Percentiles rank a stretch among this genome's conserved stretches.
These are phyloP conservation scores for Actenoides hombroni DNA, from an alignment of 2,113 vertebrate species.

Conservation along the genomic window DNA sequence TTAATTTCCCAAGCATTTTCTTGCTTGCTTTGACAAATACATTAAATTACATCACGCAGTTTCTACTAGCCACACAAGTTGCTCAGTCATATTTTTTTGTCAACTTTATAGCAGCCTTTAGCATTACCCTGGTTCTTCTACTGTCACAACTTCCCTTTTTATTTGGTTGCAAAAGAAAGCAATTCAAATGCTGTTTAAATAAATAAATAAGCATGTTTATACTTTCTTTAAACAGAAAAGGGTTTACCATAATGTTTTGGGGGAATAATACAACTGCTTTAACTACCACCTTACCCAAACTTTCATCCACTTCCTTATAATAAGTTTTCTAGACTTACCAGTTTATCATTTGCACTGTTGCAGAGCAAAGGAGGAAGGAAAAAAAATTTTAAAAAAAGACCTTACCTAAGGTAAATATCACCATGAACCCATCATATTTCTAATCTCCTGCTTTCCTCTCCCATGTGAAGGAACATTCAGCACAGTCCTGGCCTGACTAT, in stretches of 20 bases:
- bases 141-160: not conserved
- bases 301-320: not conserved
- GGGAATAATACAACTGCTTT: fast-evolving
- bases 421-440: not conserved
- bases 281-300: not conserved
- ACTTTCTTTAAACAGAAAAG: not conserved
- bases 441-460: not conserved
- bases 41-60: not conserved
- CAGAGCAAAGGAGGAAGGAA: not conserved
- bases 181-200: not conserved
- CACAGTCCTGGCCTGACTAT: not conserved
- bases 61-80: not conserved
- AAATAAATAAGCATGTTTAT: not conserved
- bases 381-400: no score
- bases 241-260: not conserved
- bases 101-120: not conserved
- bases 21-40: not conserved
- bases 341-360: not conserved
- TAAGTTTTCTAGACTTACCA: not conserved
- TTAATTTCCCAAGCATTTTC: not conserved
- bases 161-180: not conserved
- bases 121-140: not conserved
- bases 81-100: not conserved
- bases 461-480: not conserved
- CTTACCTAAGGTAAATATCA: not conserved